Conservation (phyloP, 2,113 vertebrate species). For the Cebidichthys violaceus region DNA sequence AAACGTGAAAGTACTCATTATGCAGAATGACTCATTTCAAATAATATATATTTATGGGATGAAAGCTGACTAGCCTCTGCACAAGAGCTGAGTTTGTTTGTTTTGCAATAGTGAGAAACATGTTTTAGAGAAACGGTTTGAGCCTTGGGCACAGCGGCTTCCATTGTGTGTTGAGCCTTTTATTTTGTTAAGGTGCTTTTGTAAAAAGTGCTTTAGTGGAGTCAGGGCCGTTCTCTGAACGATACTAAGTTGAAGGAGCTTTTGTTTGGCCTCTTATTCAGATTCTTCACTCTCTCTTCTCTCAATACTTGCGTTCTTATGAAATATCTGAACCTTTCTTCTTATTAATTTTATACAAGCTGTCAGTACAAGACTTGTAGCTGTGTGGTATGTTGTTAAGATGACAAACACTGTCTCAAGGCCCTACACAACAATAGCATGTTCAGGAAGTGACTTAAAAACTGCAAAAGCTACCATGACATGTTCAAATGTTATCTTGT, state of each 20-base stretch:
- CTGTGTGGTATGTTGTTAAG: not conserved
- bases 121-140: conserved; percentile 27
- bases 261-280: conserved; percentile 42
- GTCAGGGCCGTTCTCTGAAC: not conserved
- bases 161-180: conserved; percentile 23
- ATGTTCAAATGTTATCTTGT: too few relatives aligned
- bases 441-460: not conserved
- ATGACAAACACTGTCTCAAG: not conserved
- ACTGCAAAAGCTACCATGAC: not conserved
- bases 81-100: conserved; percentile 8
- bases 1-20: not conserved
- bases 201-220: conserved; percentile 17
- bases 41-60: not conserved
- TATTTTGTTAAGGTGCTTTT: conserved; percentile 19
- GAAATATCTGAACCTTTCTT: not conserved
- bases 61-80: not conserved
- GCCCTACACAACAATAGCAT: not conserved
- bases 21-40: not conserved
- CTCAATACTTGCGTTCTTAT: not conserved
- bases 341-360: not conserved
- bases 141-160: not conserved
- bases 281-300: conserved; percentile 3
- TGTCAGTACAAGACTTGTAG: not conserved
- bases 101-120: conserved; percentile 48
- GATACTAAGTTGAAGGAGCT: conserved; percentile 31